Percentiles rank a stretch among this genome's conserved stretches.
Evolutionary conservation across 2,888 invertebrate species (phyloP).

Genomic region (Odontomyia ornata): DNA sequence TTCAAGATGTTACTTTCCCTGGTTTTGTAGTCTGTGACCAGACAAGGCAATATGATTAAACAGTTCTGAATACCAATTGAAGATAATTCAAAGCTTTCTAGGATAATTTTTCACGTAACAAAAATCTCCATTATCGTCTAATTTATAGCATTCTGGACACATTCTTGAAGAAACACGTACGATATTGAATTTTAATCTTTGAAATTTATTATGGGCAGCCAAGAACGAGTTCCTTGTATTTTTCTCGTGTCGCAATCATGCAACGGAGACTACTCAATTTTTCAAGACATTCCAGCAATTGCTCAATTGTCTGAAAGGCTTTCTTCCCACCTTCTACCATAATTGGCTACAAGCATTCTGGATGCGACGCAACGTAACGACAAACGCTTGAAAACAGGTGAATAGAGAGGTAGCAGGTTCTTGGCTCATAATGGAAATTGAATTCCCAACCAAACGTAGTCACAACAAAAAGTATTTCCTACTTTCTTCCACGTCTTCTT

Average conservation of each 20-base stretch:
- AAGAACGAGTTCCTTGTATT: neutral
- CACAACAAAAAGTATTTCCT: slow-evolving; percentile 12
- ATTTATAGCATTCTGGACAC: no score
- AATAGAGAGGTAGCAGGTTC: neutral
- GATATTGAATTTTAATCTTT: neutral
- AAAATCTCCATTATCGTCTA: no score
- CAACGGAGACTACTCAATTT: neutral
- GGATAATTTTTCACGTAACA: no score
- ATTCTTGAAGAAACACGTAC: neutral
- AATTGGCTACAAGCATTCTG: slow-evolving; percentile 19
- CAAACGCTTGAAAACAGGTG: slow-evolving; percentile 6
- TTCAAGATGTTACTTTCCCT: no score
- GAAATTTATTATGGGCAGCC: neutral
- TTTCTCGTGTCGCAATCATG: neutral
- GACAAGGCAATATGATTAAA: no score
- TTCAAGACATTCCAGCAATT: slow-evolving; percentile 24
- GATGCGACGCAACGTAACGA: no score
- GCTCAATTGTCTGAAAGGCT: slow-evolving; percentile 6
- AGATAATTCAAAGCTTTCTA: no score
- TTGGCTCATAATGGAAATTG: slow-evolving; percentile 20
- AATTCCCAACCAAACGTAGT: neutral
- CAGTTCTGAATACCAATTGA: no score
- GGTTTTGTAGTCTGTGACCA: no score
- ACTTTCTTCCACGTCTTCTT: slow-evolving; percentile 20
- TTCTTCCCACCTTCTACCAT: slow-evolving; percentile 4